Evolutionary conservation across 2,888 invertebrate species (phyloP), one percentile per base, ranked within the genome.

Genomic region (Pandemis cinnamomeana): DNA sequence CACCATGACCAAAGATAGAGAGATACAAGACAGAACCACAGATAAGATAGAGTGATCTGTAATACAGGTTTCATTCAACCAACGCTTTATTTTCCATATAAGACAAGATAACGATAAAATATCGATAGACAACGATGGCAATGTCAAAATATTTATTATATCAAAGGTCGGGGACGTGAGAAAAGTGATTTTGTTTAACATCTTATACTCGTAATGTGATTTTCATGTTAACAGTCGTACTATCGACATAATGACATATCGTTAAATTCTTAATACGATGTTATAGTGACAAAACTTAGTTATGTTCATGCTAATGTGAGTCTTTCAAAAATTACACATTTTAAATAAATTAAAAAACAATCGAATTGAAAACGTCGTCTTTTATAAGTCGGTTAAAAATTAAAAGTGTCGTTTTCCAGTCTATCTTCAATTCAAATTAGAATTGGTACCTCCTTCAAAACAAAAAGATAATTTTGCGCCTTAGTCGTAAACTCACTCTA

Each of bases 71-170:
- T 80, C 78, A 64, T 78, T 77, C 77, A 66, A 63, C 48, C 72
- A 79, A 79, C 85, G 81, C 84, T 84, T 79, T 85, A 84, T 20
- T 53, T 84, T 82, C 81, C 80, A 79, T 81, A 77, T 80, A 74
- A 78, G 78, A 77, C 78, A 79, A 60, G 78, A 77, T 63, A 3
- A 72, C 80, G 83, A 86, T 83, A 84, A 82, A 77, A 53, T 73
- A 67, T 71, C 71, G 78, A 79, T 78, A 80, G 78, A 83, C 77
- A 80, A 81, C 78, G 82, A 76, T 75, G 76, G 76, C 73, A 76
- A 78, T 84, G 89, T 89, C 88, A 87, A 85, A 89, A 89, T 88
- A 87, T 89, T 89, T 89, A 86, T 86, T 83, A 79, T 80, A 80
- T 84, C 82, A 81, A 82, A 80, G 71, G 61, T 61, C 61, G 75